Base-by-base conservation (phyloP, 2,888 invertebrate genomes). In the Idaea straminata region DNA sequence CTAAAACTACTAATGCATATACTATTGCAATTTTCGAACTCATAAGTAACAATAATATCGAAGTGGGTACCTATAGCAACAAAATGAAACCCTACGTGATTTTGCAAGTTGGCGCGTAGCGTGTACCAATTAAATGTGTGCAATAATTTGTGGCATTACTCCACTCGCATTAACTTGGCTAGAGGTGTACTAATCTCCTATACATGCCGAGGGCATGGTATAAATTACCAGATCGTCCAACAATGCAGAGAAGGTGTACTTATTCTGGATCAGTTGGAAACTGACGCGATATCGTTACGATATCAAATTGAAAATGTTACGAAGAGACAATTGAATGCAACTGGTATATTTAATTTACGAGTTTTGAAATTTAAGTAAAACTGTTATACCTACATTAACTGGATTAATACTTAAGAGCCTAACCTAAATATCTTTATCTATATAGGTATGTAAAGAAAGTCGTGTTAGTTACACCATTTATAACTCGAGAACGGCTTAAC, bases 161-260 rank as follows among this genome's bases (percentile, higher is more conserved):
- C 72, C 79, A 77, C 78, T 74, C 74, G 77, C 77, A 81, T 83
- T 83, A 83, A 82, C 80, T 81, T 73, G 75, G 75, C 64, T 75
- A 64, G 73, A 84, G 89, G 87, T 86, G 86, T 85, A 83, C 85
- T 88, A 88, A 89, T 89, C 58, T 59, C 59, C 88, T 79, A 13
- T 47, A 47, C 66, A 76, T 69, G 84, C 85, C 80, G 76, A 80
- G 78, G 82, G 84, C 84, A 69, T 70, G 74, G 74, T 79, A 82
- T 87, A 88, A 89, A 87, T 89, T 83, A 88, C 85, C 71, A 79
- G 83, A 87, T 84, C 81, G 78, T 80, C 74, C 72, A 75, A 74
- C 71, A 74, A 47, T 47, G 47, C 47, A 3, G 47, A 10, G 47
- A 47, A 47, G 47, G 47, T 47, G 60, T 36, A 78, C 66, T 66